Percentiles rank a stretch among this genome's conserved stretches.
Evolutionary conservation across 2,888 invertebrate genomes (phyloP).

Genomic region (Vandiemenella viatica): DNA sequence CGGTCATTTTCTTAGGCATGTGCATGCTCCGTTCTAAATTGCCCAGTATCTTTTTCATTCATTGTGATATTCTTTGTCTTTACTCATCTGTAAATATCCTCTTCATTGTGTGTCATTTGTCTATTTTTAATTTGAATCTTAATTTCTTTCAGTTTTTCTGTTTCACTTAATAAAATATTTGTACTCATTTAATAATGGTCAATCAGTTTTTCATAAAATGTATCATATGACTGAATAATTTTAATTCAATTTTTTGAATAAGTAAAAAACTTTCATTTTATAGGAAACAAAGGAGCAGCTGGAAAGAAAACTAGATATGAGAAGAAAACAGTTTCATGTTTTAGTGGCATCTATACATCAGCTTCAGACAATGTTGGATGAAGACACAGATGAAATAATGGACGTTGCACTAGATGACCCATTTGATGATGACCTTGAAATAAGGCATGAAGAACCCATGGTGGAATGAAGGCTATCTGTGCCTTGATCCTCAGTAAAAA

Average conservation of each 20-base stretch:
- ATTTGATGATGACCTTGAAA: constrained; percentile 13
- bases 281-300: constrained; percentile 54
- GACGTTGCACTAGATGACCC: constrained; percentile 12
- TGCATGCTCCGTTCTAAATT: not conserved
- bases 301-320: constrained; percentile 60
- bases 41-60: not conserved
- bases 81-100: not conserved
- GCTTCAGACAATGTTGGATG: constrained; percentile 63
- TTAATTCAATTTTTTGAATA: too few relatives aligned
- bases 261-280: constrained; percentile 13
- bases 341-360: constrained; percentile 76
- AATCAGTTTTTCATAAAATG: not conserved
- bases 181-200: not conserved
- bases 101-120: not conserved
- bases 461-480: too few relatives aligned
- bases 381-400: constrained; percentile 33
- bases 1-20: too few relatives aligned
- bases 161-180: not conserved
- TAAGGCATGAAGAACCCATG: not conserved
- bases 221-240: not conserved
- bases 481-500: too few relatives aligned
- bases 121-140: not conserved
- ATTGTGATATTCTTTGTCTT: not conserved
- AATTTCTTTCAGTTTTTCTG: not conserved
- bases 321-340: constrained; percentile 82